These are phyloP conservation scores for Scaptomyza pallida DNA, from an alignment of 1,140 invertebrate genomes.

Conservation along the genomic window DNA sequence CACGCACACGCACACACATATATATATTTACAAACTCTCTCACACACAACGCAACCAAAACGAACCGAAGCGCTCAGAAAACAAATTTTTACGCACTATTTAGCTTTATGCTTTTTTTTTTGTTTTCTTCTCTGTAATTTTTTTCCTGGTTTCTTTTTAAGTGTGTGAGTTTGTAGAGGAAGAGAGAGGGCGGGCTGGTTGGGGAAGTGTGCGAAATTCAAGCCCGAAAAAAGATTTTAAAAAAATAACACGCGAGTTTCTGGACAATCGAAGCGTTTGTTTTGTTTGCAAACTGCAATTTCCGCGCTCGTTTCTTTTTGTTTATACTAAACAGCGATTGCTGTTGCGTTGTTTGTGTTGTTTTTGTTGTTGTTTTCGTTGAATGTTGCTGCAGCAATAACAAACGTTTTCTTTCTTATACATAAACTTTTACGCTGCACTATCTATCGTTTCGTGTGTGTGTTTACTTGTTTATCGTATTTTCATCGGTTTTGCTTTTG, in stretches of 20 bases:
- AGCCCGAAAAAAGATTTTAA: constrained; percentile 29
- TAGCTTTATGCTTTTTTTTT: constrained; percentile 51
- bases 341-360: constrained; percentile 28
- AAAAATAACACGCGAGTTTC: constrained; percentile 36
- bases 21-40: constrained; percentile 23
- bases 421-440: constrained; percentile 56
- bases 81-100: constrained; percentile 78
- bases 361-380: constrained; percentile 43
- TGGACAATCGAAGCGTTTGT: constrained; percentile 75
- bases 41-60: constrained; percentile 27
- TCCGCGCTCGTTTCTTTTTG: constrained; percentile 56
- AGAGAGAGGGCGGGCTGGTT: neutral
- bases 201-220: constrained; percentile 52
- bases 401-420: constrained; percentile 79
- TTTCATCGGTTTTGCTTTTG: constrained; percentile 49
- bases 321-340: constrained; percentile 36
- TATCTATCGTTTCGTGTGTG: constrained; percentile 51
- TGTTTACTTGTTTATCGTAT: constrained; percentile 65
- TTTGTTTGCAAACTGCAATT: constrained; percentile 72
- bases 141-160: constrained; percentile 45
- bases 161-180: constrained; percentile 2
- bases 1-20: neutral
- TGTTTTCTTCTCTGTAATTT: constrained; percentile 39
- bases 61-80: constrained; percentile 67
- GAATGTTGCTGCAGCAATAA: constrained; percentile 55